A percentile compares a stretch with the other conserved stretches of the same genome.
Conservation (phyloP, 2,888 invertebrate genomes). For the Drosophila ustulata region DNA sequence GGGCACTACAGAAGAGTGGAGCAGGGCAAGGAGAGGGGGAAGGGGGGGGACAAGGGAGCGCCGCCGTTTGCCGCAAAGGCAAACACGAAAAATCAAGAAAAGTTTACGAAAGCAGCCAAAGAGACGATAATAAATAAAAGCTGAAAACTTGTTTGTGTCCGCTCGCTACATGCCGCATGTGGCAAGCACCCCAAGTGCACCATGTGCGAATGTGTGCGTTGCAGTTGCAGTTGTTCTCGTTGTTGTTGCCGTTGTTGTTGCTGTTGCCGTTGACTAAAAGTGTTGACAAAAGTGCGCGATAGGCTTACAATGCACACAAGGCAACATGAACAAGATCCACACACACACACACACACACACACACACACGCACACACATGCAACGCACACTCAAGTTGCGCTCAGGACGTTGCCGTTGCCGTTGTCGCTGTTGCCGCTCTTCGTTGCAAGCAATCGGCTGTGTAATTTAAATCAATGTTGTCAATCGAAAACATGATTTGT, state of each 20-base stretch:
- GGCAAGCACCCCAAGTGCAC: slow-evolving; percentile 5
- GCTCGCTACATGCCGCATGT: slow-evolving; percentile 38
- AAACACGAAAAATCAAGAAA: slow-evolving; percentile 32
- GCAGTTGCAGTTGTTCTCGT: slow-evolving; percentile 39
- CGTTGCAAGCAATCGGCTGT: slow-evolving; percentile 76
- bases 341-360: slow-evolving; percentile 36
- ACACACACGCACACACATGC: slow-evolving; percentile 3
- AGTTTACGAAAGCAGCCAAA: slow-evolving; percentile 34
- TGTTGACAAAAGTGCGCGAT: slow-evolving; percentile 82
- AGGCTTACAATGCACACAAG: slow-evolving; percentile 66
- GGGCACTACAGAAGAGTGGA: slow-evolving; percentile 2
- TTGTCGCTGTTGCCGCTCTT: slow-evolving; percentile 43
- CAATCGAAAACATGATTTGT: slow-evolving; percentile 83
- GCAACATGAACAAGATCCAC: slow-evolving; percentile 49
- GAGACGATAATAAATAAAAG: slow-evolving; percentile 47
- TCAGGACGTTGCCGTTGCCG: slow-evolving; percentile 48
- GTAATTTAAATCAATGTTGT: slow-evolving; percentile 84
- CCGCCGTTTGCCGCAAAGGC: slow-evolving; percentile 19
- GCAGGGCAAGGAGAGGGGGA: slow-evolving; percentile 4
- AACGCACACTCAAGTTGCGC: slow-evolving; percentile 52
- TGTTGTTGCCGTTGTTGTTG: slow-evolving; percentile 29
- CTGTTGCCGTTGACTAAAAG: slow-evolving; percentile 71
- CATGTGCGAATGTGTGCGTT: slow-evolving; percentile 54
- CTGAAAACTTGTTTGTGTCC: slow-evolving; percentile 74
- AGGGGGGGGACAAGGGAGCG: slow-evolving; percentile 1